Conservation (phyloP, 2,888 invertebrate genomes). For the Anodontia alba region DNA sequence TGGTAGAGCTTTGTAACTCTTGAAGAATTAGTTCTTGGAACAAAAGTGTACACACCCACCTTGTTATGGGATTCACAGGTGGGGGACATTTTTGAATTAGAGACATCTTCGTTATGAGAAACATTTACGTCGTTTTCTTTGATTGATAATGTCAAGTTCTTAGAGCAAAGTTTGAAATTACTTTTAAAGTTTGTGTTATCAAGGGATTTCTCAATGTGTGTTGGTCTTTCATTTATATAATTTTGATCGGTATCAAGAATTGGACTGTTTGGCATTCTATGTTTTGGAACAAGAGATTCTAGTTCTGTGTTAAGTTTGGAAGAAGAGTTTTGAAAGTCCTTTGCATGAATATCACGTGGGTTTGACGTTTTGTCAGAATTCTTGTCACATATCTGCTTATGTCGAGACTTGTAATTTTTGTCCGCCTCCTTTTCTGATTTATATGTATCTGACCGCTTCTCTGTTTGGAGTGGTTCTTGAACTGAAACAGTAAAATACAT, state of each 20-base stretch:
- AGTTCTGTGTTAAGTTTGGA: too few species aligned
- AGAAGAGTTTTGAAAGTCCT: too few species aligned
- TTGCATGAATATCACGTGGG: too few species aligned
- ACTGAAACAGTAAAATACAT: too few species aligned
- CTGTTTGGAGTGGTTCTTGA: neutral
- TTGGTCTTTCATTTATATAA: too few species aligned
- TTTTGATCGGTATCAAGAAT: neutral
- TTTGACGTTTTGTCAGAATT: neutral
- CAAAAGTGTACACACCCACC: conserved; percentile 42
- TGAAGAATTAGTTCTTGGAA: conserved; percentile 41
- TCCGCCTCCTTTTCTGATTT: neutral
- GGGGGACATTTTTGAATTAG: neutral
- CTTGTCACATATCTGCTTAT: too few species aligned
- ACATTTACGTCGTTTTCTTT: too few species aligned
- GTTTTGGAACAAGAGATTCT: too few species aligned
- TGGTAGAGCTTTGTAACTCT: conserved; percentile 4
- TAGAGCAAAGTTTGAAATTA: too few species aligned
- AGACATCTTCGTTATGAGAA: too few species aligned
- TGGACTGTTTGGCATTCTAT: too few species aligned
- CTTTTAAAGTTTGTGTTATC: neutral
- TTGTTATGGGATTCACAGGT: neutral
- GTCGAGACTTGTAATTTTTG: neutral
- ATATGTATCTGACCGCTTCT: neutral
- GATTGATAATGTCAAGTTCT: too few species aligned
- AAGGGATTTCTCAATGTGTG: neutral